Evolutionary conservation across 2,797 vertebrate genomes (phyloP).

Genomic region (Syndactyla subalaris): DNA sequence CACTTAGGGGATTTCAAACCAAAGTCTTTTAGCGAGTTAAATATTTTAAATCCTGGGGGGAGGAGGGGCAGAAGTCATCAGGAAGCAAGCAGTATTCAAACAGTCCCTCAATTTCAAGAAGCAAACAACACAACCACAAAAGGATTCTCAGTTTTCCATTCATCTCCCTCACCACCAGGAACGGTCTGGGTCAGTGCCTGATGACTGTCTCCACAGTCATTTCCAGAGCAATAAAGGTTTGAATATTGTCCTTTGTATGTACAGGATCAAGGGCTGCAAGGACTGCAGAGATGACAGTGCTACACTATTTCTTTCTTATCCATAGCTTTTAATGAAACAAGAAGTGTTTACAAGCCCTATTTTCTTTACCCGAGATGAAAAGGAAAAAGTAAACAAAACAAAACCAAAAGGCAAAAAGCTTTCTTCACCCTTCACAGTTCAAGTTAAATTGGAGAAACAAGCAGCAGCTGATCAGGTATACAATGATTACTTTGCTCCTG

Average conservation of each 20-base stretch:
- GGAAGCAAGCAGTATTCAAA: not conserved
- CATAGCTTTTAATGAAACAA: not conserved
- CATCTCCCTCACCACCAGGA: not conserved
- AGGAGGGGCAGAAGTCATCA: not conserved
- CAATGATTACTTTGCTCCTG: not conserved
- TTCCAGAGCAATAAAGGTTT: not conserved
- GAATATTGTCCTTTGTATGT: not conserved
- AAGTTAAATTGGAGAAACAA: not conserved
- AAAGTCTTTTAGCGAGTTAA: not conserved
- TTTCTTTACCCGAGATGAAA: not conserved
- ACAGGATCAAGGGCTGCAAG: not conserved
- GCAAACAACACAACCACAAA: constrained; percentile 5
- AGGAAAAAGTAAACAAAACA: not conserved
- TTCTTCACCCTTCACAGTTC: not conserved
- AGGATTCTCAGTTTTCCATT: not conserved
- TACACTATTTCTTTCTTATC: not conserved
- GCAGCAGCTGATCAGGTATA: not conserved
- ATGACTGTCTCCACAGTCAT: not conserved
- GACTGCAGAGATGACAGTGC: not conserved
- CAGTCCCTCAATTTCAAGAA: not conserved
- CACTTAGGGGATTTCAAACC: not conserved
- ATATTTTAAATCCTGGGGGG: not conserved
- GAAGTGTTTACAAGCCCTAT: not conserved
- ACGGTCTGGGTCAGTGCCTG: not conserved
- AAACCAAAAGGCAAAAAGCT: not conserved